These are phyloP conservation scores for Aphelocoma coerulescens DNA, from an alignment of 2,113 vertebrate species.

Conservation along the genomic window DNA sequence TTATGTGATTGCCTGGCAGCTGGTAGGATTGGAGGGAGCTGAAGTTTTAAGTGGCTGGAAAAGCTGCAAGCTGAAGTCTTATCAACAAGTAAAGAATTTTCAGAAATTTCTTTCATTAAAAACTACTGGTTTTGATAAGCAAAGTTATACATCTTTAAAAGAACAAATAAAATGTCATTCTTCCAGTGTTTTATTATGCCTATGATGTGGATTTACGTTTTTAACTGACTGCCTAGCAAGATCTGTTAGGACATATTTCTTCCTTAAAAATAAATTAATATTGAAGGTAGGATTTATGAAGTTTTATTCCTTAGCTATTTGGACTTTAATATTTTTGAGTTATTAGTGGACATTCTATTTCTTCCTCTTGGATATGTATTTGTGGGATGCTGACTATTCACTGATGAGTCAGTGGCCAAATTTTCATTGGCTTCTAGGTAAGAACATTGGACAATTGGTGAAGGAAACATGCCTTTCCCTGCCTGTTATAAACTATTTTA, in stretches of 20 bases:
- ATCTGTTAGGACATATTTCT: neutral
- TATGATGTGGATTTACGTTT: neutral
- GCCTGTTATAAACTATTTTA: neutral
- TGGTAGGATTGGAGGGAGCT: neutral
- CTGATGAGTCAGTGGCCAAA: neutral
- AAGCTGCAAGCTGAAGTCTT: neutral
- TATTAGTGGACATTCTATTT: neutral
- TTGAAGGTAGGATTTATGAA: neutral
- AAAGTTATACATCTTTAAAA: neutral
- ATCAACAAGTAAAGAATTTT: neutral
- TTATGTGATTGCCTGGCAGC: neutral
- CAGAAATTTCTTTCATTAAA: neutral
- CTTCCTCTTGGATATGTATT: neutral
- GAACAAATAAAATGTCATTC: neutral
- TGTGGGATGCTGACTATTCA: neutral
- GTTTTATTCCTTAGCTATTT: neutral
- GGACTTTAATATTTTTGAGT: neutral
- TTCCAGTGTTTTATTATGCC: neutral
- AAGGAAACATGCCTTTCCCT: neutral
- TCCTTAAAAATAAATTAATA: neutral
- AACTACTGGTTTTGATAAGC: neutral
- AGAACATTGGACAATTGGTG: neutral
- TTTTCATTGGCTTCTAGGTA: neutral
- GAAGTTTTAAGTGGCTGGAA: neutral
- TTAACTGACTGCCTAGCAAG: neutral